phyloP scores from a whole-genome alignment of 2,888 invertebrate species.

The Phaonia tiefii region DNA sequence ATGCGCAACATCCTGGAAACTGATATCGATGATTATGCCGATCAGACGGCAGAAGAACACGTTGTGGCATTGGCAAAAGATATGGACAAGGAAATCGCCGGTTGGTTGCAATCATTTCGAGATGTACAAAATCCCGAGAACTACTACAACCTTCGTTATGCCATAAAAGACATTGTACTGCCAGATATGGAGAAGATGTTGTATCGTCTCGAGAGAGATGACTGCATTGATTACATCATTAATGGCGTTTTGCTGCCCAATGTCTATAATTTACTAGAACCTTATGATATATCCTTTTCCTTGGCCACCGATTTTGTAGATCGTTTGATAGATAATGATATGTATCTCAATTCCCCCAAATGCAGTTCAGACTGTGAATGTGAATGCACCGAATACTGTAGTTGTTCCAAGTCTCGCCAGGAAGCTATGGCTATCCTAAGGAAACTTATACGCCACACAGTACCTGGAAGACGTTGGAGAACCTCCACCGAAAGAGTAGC shows the following conservation, averaged over 20 bases:
- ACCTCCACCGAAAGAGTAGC: constrained; percentile 71
- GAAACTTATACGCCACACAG: constrained; percentile 73
- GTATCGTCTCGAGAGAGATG: constrained; percentile 66
- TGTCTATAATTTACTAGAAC: constrained; percentile 80
- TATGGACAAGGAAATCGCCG: constrained; percentile 82
- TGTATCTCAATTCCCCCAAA: constrained; percentile 72
- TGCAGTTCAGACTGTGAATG: constrained; percentile 64
- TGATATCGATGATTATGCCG: constrained; percentile 83
- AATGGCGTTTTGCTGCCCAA: constrained; percentile 80
- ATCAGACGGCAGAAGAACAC: constrained; percentile 82
- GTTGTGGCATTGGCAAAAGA: constrained; percentile 82
- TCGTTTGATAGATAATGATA: constrained; percentile 74
- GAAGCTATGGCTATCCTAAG: constrained; percentile 74
- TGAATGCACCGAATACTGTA: constrained; percentile 63
- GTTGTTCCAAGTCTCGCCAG: constrained; percentile 29
- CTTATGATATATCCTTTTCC: constrained; percentile 69
- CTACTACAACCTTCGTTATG: constrained; percentile 69
- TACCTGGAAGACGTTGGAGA: constrained; percentile 76
- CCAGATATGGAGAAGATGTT: constrained; percentile 69
- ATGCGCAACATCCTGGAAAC: constrained; percentile 84
- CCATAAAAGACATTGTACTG: constrained; percentile 69
- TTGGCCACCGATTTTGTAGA: constrained; percentile 72
- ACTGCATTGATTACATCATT: constrained; percentile 69
- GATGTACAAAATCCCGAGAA: constrained; percentile 72
- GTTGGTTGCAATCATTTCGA: constrained; percentile 72